phyloP scores from a whole-genome alignment of 2,113 vertebrate species.

The Manacus vitellinus region DNA sequence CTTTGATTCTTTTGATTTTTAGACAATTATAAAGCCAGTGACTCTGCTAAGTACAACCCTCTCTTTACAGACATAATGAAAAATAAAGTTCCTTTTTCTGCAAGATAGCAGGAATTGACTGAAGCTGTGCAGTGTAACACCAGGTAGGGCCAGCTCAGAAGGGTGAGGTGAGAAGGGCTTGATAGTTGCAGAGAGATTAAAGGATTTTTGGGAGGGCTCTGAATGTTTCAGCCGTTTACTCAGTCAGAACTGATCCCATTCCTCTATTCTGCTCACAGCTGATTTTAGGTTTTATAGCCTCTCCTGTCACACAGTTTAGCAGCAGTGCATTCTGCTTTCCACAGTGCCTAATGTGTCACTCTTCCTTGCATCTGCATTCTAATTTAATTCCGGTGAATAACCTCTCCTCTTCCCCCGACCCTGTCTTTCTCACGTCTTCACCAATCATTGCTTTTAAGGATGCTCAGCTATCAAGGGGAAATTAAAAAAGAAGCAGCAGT shows the following conservation, averaged over 20 bases:
- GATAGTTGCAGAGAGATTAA: neutral
- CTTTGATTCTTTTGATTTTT: neutral
- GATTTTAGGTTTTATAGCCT: neutral
- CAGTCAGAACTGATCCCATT: neutral
- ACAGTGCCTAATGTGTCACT: neutral
- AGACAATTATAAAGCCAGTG: neutral
- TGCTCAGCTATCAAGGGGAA: neutral
- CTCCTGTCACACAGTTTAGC: neutral
- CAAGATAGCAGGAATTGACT: neutral
- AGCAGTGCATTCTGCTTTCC: neutral
- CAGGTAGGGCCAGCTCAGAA: neutral
- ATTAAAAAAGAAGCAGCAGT: neutral
- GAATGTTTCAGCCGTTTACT: neutral
- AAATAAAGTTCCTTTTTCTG: neutral
- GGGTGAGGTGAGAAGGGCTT: neutral
- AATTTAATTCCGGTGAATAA: neutral
- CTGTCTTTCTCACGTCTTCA: neutral
- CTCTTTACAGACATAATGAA: neutral
- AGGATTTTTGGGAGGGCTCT: neutral
- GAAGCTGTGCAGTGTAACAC: rapidly evolving
- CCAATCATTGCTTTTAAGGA: neutral
- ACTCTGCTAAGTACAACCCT: neutral
- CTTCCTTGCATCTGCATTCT: neutral
- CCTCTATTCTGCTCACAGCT: neutral
- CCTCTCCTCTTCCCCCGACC: neutral